Base-by-base conservation (phyloP, 1,140 invertebrate genomes). In the Heterodera schachtii region DNA sequence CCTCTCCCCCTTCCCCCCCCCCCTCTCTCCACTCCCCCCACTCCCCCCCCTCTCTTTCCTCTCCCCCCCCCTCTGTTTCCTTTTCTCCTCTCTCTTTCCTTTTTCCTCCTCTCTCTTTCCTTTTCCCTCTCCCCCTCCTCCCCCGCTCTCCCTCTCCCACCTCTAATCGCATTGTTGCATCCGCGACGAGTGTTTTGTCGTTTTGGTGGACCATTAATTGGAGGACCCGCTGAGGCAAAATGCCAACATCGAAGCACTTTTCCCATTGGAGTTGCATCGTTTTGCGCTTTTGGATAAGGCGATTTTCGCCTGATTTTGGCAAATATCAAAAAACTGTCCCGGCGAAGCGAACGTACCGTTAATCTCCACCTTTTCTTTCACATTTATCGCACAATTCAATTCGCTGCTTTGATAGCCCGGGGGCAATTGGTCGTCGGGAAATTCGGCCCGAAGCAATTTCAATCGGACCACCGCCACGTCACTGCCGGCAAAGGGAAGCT, bases 231-330 rank as follows among this genome's bases (percentile, higher is more conserved):
- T 88, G 87, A 6, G 86, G 82, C 67, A 88, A 71, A 66, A 89
- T 86, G 31, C 83, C 87, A 6, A 88, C 88, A 69, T 89, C 88
- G 80, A 89, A 89, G 76, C 87, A 89, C 64, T 90, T 90, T 41
- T 89, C 89, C 89, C 89, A 89, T 67, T 88, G 87, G 8, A 89
- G 75, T 66, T 87, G 86, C 64, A 89, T 84, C 43, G 88, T 89
- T 79, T 89, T 89, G 64, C 88, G 80, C 81, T 89, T 89, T 79
- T 89, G 88, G 47, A 89, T 89, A 57, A 89, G 84, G n/a, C 88
- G 85, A 73, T 84, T 89, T 80, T 89, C 88, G 47, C 88, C 87
- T 89, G 60, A 89, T 78, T 60, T 57, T 31, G 7, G 8, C 8
- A 47, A 16, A 75, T 74, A 43, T 21, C 73, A 6, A 4, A 57